A percentile compares a stretch with the other conserved stretches of the same genome.
Conservation (phyloP, 1,140 invertebrate genomes). For the Ericerus pela region DNA sequence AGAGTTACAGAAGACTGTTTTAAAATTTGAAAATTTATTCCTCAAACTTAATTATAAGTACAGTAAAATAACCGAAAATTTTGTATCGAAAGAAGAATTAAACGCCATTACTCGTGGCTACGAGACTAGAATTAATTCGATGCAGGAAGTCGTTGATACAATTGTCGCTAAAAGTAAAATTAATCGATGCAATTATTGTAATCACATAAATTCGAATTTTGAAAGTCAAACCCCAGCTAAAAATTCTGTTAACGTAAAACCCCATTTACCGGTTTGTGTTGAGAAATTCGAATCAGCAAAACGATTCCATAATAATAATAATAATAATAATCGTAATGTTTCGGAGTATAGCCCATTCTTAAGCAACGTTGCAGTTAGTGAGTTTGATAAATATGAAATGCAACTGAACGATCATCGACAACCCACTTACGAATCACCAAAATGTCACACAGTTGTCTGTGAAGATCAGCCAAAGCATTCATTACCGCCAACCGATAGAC, state of each 20-base stretch:
- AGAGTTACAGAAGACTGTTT: background rate
- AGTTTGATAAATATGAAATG: too few relatives aligned
- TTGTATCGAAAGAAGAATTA: background rate
- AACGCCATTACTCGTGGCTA: background rate
- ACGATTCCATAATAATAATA: background rate
- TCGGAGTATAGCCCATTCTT: background rate
- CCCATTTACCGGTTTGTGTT: background rate
- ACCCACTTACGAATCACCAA: too few relatives aligned
- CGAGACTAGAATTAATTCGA: background rate
- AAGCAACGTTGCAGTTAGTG: background rate
- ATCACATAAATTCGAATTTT: background rate
- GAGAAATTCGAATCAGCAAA: background rate
- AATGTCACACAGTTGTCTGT: too few relatives aligned
- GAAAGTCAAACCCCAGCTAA: background rate
- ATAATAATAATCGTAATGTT: background rate
- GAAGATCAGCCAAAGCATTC: too few relatives aligned
- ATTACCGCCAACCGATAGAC: too few relatives aligned
- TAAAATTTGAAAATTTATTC: constrained; percentile 2
- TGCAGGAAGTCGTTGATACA: background rate
- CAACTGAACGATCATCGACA: too few relatives aligned
- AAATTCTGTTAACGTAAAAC: background rate
- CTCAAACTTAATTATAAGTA: constrained; percentile 1
- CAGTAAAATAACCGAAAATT: constrained; percentile 3
- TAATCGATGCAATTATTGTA: background rate
- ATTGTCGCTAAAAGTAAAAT: background rate